Evolutionary conservation across 2,888 invertebrate genomes (phyloP), one percentile per base, ranked within the genome.

Genomic region (Agriotes lineatus): DNA sequence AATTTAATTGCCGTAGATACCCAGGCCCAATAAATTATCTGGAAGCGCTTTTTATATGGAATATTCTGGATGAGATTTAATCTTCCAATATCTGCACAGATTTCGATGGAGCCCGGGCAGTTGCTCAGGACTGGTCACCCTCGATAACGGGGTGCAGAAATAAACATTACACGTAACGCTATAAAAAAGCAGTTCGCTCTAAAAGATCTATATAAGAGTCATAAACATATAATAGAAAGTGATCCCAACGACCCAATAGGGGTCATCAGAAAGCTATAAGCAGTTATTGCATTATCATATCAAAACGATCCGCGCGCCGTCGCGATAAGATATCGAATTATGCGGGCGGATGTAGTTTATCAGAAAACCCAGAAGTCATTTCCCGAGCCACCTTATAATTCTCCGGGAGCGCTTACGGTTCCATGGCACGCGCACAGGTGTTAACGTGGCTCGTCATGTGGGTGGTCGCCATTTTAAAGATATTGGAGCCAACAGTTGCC

Each of bases 191-290:
- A 64, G 59, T 60, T 65, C 50, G 56, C 39, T 54, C 60, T 57
- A 64, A 69, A 63, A 69, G 69, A 69, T 64, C 64, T 69, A 69
- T 69, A 69, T 64, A 69, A 60, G 54, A 54, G 64, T 58, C 57
- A 69, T 69, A 69, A 69, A 64, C 64, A 69, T 69, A 69, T 69
- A 69, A 69, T 69, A 69, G 69, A 69, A 69, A 69, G 64, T 69
- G 69, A 69, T 69, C 69, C 64, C 54, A 69, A 69, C 69, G 64
- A 64, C 52, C 64, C 64, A 69, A 69, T 69, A 64, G 69, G 54
- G 69, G 69, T 69, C 69, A 69, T 69, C 69, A 69, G 69, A 69
- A 69, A 69, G 64, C 69, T 69, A 69, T 69, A 64, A 69, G 64
- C 64, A 60, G 64, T 69, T 69, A 69, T 69, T 69, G 69, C 69